Conservation (phyloP, 92 coral and sea anemone species). For the Bergia sp. region DNA sequence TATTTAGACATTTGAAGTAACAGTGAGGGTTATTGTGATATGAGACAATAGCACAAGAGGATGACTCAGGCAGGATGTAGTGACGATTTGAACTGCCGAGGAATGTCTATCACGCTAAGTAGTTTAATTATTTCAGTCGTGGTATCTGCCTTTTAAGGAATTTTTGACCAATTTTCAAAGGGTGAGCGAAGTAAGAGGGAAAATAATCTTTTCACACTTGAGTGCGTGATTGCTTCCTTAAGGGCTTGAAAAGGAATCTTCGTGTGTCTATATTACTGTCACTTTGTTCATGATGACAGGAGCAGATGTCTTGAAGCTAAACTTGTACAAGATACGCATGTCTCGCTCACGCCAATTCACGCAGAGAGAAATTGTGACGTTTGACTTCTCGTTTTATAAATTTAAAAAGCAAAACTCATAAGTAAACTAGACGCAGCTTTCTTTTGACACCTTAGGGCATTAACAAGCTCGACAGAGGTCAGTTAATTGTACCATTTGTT, state of each 20-base stretch:
- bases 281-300: neutral
- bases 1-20: neutral
- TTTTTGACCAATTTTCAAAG: neutral
- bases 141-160: slow-evolving; percentile 32
- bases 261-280: neutral
- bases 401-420: neutral
- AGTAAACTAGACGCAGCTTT: neutral
- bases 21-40: neutral
- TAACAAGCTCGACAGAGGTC: neutral
- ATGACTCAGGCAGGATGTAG: neutral
- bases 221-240: neutral
- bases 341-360: neutral
- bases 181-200: neutral
- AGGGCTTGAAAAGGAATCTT: neutral
- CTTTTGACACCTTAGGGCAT: neutral
- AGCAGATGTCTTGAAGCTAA: slow-evolving; percentile 13
- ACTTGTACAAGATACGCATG: neutral
- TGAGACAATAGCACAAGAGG: neutral
- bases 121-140: slow-evolving; percentile 14
- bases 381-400: neutral
- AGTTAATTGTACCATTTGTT: neutral
- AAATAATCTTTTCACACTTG: neutral
- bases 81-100: neutral
- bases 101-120: neutral
- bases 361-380: neutral